Conservation (phyloP, 2,113 vertebrate genomes). For the Vanacampus margaritifer region DNA sequence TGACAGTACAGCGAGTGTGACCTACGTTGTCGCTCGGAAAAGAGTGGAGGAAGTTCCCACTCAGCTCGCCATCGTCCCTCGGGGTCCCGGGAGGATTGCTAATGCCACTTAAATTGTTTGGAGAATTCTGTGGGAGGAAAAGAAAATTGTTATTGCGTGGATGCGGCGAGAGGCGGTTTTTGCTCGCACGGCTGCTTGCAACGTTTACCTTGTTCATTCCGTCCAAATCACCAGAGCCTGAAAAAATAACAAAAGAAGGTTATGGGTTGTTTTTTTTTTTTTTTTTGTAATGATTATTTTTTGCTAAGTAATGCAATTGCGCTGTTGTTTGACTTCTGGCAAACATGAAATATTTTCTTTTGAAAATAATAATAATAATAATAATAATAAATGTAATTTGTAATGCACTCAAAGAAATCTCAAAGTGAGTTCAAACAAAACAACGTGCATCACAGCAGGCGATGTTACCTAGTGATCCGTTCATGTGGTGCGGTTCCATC, state of each 20-base stretch:
- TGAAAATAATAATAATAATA: no score
- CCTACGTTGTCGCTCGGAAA: constrained; percentile 99
- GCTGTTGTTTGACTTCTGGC: no score
- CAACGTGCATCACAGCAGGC: neutral
- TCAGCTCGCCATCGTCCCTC: constrained; percentile 92
- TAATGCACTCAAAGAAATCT: no score
- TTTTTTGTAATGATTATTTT: no score
- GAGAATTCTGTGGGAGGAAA: constrained; percentile 84
- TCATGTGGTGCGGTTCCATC: constrained; percentile 99
- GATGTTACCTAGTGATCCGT: constrained; percentile 78
- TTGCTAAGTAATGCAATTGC: no score
- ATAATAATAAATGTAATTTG: no score
- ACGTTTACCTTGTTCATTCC: constrained; percentile 95
- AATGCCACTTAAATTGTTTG: constrained; percentile 99
- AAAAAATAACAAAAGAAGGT: constrained; percentile 2
- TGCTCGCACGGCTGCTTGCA: neutral
- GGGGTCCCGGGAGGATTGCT: constrained; percentile 98
- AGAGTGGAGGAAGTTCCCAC: constrained; percentile 98
- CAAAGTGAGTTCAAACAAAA: no score
- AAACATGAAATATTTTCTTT: no score
- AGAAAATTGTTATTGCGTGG: neutral
- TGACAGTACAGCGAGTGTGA: no score
- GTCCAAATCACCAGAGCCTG: constrained; percentile 97
- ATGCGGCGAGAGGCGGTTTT: neutral
- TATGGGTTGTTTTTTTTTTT: no score